Evolutionary conservation across 2,888 invertebrate genomes (phyloP).

Genomic region (Boloria selene): DNA sequence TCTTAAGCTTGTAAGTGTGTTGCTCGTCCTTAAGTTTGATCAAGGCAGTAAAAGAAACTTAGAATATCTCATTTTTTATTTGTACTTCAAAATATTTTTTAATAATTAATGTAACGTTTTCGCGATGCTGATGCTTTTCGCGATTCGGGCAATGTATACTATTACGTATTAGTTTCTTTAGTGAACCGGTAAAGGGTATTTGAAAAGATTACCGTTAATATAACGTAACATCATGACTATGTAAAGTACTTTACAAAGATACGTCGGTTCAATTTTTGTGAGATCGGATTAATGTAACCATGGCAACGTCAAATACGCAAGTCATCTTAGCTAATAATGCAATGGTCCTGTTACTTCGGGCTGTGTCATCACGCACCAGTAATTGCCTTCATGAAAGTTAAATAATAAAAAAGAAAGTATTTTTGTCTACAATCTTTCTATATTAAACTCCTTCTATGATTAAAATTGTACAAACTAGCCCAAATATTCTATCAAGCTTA

Average conservation of each 20-base stretch:
- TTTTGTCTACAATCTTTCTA: slow-evolving; percentile 30
- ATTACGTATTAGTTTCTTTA: no score
- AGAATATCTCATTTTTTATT: no score
- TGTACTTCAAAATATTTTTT: no score
- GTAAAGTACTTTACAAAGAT: slow-evolving; percentile 3
- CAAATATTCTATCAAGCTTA: slow-evolving; percentile 28
- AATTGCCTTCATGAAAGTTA: slow-evolving; percentile 35
- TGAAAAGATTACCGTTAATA: no score
- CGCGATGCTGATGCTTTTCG: no score
- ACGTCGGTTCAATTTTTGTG: slow-evolving; percentile 4
- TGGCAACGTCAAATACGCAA: slow-evolving; percentile 58
- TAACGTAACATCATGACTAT: background rate
- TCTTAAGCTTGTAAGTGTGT: no score
- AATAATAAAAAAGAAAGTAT: slow-evolving; percentile 25
- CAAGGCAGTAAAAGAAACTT: no score
- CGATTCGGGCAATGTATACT: no score
- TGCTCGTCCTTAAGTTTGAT: no score
- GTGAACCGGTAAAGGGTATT: no score
- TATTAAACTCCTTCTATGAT: no score
- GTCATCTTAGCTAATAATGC: slow-evolving; percentile 68
- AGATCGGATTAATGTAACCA: slow-evolving; percentile 48
- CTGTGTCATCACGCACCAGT: slow-evolving; percentile 46
- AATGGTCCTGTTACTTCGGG: slow-evolving; percentile 59
- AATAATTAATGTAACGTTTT: no score
- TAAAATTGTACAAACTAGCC: slow-evolving; percentile 27